phyloP scores from a whole-genome alignment of 1,140 invertebrate species.

The Pachyrhynchus sulphureomaculatus region DNA sequence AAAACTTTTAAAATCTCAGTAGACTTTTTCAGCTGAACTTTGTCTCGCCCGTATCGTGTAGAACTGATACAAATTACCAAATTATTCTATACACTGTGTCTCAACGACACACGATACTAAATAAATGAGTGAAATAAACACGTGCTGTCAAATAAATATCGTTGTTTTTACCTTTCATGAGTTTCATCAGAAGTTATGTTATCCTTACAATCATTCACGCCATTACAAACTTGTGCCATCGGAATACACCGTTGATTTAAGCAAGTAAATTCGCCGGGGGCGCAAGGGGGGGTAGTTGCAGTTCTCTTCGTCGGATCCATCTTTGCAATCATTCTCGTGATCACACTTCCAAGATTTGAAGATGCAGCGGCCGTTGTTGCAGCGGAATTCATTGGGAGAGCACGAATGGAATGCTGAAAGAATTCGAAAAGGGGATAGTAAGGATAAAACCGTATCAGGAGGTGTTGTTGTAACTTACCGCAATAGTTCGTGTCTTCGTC shows the following conservation, averaged over 20 bases:
- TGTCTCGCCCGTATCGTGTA: no score
- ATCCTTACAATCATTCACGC: conserved; percentile 93
- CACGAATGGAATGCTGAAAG: conserved; percentile 86
- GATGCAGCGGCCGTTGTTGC: conserved; percentile 92
- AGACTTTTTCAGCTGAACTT: no score
- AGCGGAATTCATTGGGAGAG: conserved; percentile 89
- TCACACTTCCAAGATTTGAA: conserved; percentile 95
- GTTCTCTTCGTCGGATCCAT: conserved; percentile 89
- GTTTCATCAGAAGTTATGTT: conserved; percentile 89
- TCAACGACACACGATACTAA: no score
- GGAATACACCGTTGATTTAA: conserved; percentile 88
- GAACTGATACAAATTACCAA: no score
- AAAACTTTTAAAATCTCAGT: neutral
- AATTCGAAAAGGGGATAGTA: conserved; percentile 20
- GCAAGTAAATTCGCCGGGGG: conserved; percentile 92
- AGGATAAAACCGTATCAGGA: no score
- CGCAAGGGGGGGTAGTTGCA: conserved; percentile 88
- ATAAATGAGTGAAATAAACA: no score
- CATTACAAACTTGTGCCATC: conserved; percentile 81
- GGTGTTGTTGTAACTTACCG: no score
- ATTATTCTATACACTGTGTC: no score
- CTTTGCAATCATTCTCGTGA: conserved; percentile 93
- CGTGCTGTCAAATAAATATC: no score
- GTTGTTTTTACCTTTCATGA: conserved; percentile 60
- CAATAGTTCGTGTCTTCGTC: conserved; percentile 94